Conservation (phyloP, 2,888 invertebrate species). For the Phaedon cochleariae region DNA sequence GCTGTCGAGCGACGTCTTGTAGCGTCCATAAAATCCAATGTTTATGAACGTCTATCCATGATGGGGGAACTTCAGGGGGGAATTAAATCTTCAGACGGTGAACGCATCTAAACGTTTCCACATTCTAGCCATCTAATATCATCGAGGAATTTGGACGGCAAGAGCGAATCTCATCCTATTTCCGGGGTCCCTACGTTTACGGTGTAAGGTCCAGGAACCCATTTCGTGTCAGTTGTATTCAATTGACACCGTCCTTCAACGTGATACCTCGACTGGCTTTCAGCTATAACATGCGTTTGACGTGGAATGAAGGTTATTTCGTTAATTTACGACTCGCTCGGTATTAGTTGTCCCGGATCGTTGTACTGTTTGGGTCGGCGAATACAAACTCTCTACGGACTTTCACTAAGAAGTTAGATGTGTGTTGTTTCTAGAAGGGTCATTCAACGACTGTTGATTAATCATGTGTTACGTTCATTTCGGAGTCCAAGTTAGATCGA, state of each 20-base stretch:
- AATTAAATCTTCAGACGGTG: neutral
- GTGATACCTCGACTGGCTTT: neutral
- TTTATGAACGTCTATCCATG: neutral
- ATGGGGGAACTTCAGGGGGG: neutral
- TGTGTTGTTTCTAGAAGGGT: no score
- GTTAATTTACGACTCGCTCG: constrained; percentile 11
- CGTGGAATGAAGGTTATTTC: constrained; percentile 10
- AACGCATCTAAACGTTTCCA: neutral
- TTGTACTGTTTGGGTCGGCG: neutral
- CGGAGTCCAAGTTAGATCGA: no score
- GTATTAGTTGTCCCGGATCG: neutral
- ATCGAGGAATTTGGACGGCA: constrained; percentile 9
- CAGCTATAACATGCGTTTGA: constrained; percentile 12
- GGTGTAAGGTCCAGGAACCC: constrained; percentile 40
- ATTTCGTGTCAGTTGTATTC: constrained; percentile 44
- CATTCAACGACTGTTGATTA: no score
- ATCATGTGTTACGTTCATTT: no score
- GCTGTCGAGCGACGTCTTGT: constrained; percentile 1
- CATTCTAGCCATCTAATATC: neutral
- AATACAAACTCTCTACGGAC: neutral
- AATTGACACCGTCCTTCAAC: constrained; percentile 37
- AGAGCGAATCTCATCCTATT: constrained; percentile 26
- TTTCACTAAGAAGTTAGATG: neutral
- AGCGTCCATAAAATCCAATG: neutral
- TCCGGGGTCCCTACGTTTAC: constrained; percentile 36